Percentiles rank a stretch among this genome's conserved stretches.
phyloP scores from a whole-genome alignment of 2,113 vertebrate species.

The Plestiodon gilberti region DNA sequence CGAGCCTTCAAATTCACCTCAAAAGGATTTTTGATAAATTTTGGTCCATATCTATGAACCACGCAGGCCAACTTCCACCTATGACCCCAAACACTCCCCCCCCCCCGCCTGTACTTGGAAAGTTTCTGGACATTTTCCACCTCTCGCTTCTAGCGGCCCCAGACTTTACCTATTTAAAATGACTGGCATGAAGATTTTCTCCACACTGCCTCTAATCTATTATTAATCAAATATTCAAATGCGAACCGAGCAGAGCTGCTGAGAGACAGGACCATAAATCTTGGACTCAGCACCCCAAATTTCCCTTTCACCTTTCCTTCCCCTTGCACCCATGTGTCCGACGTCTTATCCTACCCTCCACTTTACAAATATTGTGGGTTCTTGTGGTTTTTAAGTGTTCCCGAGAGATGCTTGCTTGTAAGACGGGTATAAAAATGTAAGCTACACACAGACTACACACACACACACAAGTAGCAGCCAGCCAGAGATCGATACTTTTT shows the following conservation, averaged over 20 bases:
- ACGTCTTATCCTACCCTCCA: slow-evolving; percentile 47
- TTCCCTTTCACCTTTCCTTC: slow-evolving; percentile 53
- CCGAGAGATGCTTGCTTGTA: slow-evolving; percentile 78
- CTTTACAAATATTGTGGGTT: slow-evolving; percentile 76
- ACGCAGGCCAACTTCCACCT: neutral
- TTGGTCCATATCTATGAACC: neutral
- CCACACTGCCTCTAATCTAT: slow-evolving; percentile 56
- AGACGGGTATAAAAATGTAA: slow-evolving; percentile 84
- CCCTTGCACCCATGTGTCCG: slow-evolving; percentile 12
- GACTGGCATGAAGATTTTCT: slow-evolving; percentile 41
- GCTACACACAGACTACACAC: slow-evolving; percentile 19
- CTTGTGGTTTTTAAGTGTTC: slow-evolving; percentile 80
- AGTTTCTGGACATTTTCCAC: neutral
- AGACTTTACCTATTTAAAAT: slow-evolving; percentile 56
- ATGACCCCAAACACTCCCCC: neutral
- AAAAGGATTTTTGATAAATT: neutral
- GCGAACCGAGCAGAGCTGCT: slow-evolving; percentile 42
- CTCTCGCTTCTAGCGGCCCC: slow-evolving; percentile 44
- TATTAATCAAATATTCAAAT: slow-evolving; percentile 84
- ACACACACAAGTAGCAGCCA: slow-evolving; percentile 59
- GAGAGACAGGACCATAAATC: slow-evolving; percentile 46
- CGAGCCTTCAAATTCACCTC: too few species aligned
- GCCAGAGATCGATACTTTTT: slow-evolving; percentile 78
- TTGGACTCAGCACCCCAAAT: slow-evolving; percentile 45
- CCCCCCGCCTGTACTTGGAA: neutral